Evolutionary conservation across 2,113 vertebrate genomes (phyloP).

Genomic region (Pelmatolapia mariae): DNA sequence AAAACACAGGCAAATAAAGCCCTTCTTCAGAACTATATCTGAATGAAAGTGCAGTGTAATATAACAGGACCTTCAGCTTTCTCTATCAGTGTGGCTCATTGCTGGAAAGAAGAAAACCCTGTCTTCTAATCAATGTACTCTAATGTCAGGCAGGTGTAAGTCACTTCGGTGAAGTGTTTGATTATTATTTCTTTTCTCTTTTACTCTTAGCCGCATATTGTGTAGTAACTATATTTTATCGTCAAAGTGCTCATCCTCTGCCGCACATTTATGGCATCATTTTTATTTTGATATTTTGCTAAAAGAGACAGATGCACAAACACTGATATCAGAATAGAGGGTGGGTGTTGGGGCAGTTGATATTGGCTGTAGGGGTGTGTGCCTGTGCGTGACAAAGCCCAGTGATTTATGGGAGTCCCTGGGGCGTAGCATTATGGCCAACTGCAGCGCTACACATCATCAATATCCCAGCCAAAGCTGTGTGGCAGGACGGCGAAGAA

Average conservation of each 20-base stretch:
- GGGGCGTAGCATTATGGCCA: constrained; percentile 4
- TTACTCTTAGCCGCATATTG: neutral
- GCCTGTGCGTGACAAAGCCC: neutral
- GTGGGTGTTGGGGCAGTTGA: neutral
- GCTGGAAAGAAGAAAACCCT: neutral
- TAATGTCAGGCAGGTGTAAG: neutral
- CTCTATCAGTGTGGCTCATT: neutral
- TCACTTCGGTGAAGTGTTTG: neutral
- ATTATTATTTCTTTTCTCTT: neutral
- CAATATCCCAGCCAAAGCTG: constrained; percentile 33
- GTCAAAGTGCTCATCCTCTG: neutral
- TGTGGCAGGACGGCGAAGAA: neutral
- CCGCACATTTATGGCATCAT: neutral
- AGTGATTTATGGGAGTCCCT: constrained; percentile 47
- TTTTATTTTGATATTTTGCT: neutral
- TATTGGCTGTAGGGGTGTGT: neutral
- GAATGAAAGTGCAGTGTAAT: neutral
- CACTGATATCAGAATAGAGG: neutral
- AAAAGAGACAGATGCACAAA: neutral
- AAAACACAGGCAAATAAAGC: neutral
- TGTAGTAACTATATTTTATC: neutral
- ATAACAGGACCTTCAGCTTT: neutral
- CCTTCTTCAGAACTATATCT: neutral
- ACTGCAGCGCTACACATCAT: constrained; percentile 43
- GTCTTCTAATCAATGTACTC: neutral